Evolutionary conservation across 2,113 vertebrate species (phyloP), one percentile per base, ranked within the genome.

Genomic region (Dinomys branickii): DNA sequence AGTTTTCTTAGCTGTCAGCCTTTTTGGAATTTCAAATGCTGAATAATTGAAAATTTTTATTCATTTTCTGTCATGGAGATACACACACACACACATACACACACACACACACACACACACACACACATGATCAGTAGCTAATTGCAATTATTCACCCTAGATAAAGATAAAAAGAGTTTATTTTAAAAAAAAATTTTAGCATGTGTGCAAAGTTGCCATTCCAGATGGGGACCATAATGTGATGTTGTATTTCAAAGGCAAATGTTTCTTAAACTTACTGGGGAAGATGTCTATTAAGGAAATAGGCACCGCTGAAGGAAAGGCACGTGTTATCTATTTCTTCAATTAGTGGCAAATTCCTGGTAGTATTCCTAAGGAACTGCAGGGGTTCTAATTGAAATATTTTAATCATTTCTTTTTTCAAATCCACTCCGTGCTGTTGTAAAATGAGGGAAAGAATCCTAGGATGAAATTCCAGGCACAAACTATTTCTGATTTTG

Each of bases 251-350:
- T 98, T 98, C 97, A 98, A 98, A 96, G 67, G 94, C 78, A 97
- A 98, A 96, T 82, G 86, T 97, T 91, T 95, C 96, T 98, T 94
- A 92, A 96, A 97, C 89, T 98, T 98, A 88, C 96, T 98, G 71
- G 19, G 50, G 9, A 91, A 93, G 97, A 97, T 97, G 59, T 93
- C 83, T 88, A 73, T 98, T 97, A 97, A 98, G 97, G 89, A 98
- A 98, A 97, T 97, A 97, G 97, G 95, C 81, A 28, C 80, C 86
- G 81, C 97, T 92, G 92, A 98, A 97, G 81, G 90, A 97, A 97
- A 98, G 95, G 96, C 75, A 95, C 44, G 61, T 93, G 73, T 97
- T 98, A 98, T 97, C 96, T 98, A 96, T 98, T 98, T 98, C 97
- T 97, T 98, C 90, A 98, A 95, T 98, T 98, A 98, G 92, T 92